Conservation (phyloP, 2,113 vertebrate genomes). For the Aix galericulata region DNA sequence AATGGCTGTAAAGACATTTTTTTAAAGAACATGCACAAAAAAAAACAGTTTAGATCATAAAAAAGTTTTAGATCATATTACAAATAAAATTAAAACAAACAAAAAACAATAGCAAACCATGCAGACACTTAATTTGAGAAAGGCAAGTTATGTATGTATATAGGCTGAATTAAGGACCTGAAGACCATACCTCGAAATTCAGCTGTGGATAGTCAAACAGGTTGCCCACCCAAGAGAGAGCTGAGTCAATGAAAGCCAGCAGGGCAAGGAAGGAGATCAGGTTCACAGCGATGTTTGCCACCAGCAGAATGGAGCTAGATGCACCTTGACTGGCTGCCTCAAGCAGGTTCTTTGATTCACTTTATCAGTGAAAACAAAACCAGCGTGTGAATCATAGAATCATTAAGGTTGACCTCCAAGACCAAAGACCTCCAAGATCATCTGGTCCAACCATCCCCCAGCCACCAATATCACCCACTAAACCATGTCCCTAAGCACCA, state of each 20-base stretch:
- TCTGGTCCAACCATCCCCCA: no score
- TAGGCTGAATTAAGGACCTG: background rate
- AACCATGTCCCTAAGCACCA: no score
- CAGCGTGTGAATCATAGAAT: background rate
- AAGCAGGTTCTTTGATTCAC: constrained; percentile 81
- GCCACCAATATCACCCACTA: no score
- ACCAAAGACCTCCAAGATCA: no score
- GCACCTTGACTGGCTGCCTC: constrained; percentile 86
- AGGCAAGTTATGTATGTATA: background rate
- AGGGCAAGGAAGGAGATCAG: constrained; percentile 86
- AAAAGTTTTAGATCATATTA: background rate
- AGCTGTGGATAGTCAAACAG: constrained; percentile 86
- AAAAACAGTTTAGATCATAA: background rate
- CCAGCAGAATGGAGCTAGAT: constrained; percentile 75
- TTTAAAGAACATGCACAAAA: background rate
- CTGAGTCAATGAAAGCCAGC: constrained; percentile 81
- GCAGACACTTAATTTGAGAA: background rate
- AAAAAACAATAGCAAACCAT: background rate
- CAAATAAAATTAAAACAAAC: background rate
- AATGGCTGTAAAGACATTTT: background rate
- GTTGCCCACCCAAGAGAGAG: constrained; percentile 85
- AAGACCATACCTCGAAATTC: constrained; percentile 84
- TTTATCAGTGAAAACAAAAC: constrained; percentile 42
- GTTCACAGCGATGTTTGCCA: constrained; percentile 81
- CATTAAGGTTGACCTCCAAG: no score